Evolutionary conservation across 2,797 vertebrate species (phyloP), one percentile per base, ranked within the genome.

Genomic region (Falco naumanni): DNA sequence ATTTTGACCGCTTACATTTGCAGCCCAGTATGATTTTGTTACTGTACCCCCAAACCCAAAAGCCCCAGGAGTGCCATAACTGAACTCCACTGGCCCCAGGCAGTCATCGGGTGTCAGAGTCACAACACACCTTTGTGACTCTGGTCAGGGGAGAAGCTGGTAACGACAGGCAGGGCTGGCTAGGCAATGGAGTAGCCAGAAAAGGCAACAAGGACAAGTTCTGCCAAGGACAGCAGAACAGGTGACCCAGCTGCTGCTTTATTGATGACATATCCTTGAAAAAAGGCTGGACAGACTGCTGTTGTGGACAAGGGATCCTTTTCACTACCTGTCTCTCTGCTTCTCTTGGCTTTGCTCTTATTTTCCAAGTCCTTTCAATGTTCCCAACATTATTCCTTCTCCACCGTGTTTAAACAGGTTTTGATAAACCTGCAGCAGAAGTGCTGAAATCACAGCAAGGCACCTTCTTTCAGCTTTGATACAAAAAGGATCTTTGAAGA

Each of bases 401-500:
- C 57, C 64, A 60, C 54, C 89, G 26, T 59, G 34, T 45, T 75
- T 61, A 14, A 76, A 77, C 5, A 50, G 39, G 5, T 63, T 66
- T 89, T 43, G 11, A 77, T 69, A 48, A 93, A 85, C 19, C 45
- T n/a, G 48, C 56, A 70, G 56, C 56, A 74, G 29, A 85, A 83
- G 28, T 16, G n/a, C 29, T 54, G 78, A 80, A 89, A 48, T 77
- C 31, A 63, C 66, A 93, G 31, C 82, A 69, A 91, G 16, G 41
- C 28, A 53, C 43, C 43, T 71, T 89, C 65, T 53, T 54, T 50
- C 53, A 69, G 75, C 86, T 95, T 87, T 82, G 29, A 89, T 79
- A 66, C 43, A 51, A n/a, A 84, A 84, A 72, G 61, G 37, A 81
- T n/a, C 95, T 96, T 92, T 95, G 93, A 96, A 94, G 93, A 90